phyloP scores from a whole-genome alignment of 2,888 invertebrate genomes.

The Cosmorhoe ocellata region DNA sequence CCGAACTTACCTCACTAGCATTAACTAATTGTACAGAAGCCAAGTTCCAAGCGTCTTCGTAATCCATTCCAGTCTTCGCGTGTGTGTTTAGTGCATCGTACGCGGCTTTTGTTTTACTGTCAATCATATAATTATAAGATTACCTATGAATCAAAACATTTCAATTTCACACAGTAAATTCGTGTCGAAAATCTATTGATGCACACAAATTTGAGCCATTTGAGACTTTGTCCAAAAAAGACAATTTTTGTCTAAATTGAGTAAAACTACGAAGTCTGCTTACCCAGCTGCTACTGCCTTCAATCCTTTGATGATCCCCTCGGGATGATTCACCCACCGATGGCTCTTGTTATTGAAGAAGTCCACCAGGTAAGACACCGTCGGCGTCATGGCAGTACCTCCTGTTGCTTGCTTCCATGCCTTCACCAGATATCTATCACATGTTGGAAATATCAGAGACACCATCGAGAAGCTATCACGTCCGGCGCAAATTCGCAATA shows the following conservation, averaged over 20 bases:
- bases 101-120: slow-evolving; percentile 55
- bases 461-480: no score
- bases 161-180: no score
- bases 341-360: slow-evolving; percentile 42
- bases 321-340: slow-evolving; percentile 67
- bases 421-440: slow-evolving; percentile 87
- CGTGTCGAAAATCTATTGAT: no score
- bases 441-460: no score
- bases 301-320: slow-evolving; percentile 82
- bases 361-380: slow-evolving; percentile 85
- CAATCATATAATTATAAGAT: slow-evolving; percentile 2
- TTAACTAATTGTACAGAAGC: slow-evolving; percentile 91
- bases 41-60: slow-evolving; percentile 93
- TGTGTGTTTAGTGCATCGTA: slow-evolving; percentile 72
- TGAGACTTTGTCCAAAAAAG: no score
- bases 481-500: no score
- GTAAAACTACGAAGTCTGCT: no score
- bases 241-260: no score
- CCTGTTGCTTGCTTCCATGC: slow-evolving; percentile 86
- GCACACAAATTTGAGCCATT: no score
- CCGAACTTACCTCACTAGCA: slow-evolving; percentile 87
- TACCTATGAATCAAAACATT: no score
- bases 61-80: slow-evolving; percentile 83
- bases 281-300: slow-evolving; percentile 85
- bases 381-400: slow-evolving; percentile 84